Conservation (phyloP, 2,797 vertebrate species). For the Varecia variegata region DNA sequence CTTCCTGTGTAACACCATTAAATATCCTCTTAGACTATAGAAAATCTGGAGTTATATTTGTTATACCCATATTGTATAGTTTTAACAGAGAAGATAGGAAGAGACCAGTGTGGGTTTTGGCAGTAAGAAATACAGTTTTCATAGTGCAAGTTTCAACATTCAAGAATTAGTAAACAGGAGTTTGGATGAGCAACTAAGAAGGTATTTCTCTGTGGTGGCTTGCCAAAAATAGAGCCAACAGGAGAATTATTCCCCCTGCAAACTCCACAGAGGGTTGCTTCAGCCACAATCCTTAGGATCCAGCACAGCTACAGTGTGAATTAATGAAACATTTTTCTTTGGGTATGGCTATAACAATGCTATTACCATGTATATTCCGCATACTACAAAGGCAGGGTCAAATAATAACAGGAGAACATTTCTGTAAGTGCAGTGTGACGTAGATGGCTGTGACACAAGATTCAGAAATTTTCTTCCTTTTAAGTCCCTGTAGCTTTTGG, state of each 20-base stretch:
- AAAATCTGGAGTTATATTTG: not conserved
- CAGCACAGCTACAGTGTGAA: not conserved
- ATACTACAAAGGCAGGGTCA: not conserved
- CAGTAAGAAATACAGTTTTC: not conserved
- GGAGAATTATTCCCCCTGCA: not conserved
- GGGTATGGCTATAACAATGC: not conserved
- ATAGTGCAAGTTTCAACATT: not conserved
- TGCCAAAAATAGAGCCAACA: not conserved
- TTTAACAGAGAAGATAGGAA: not conserved
- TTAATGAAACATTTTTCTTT: not conserved
- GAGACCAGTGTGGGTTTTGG: not conserved
- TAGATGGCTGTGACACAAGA: not conserved
- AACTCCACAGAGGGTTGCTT: not conserved
- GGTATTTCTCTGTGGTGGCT: not conserved
- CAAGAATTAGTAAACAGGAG: not conserved
- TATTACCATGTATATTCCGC: not conserved
- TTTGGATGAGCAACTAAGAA: not conserved
- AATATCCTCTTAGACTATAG: not conserved
- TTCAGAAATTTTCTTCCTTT: not conserved
- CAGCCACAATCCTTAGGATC: not conserved
- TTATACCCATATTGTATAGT: not conserved
- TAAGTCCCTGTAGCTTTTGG: not conserved
- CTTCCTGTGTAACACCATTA: not conserved
- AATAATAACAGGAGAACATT: not conserved
- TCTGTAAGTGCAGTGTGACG: not conserved